phyloP scores from a whole-genome alignment of 2,888 invertebrate genomes.

The Drosophila fulvimacula region DNA sequence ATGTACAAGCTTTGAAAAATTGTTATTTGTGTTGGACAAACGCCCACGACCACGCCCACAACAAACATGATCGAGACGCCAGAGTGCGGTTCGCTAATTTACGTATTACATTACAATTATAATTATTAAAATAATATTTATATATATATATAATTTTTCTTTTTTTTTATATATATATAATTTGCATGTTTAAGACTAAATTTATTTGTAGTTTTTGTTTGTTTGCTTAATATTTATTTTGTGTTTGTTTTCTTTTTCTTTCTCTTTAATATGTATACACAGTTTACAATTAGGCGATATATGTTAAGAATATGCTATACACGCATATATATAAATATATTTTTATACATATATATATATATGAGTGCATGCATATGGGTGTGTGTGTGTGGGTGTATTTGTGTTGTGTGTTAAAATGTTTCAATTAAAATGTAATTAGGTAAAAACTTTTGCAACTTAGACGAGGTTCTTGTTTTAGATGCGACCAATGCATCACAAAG shows the following conservation, averaged over 20 bases:
- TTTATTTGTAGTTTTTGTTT: constrained; percentile 32
- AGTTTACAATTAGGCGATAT: constrained; percentile 51
- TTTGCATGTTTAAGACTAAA: constrained; percentile 44
- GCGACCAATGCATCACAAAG: constrained; percentile 83
- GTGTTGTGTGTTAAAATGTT: constrained; percentile 32
- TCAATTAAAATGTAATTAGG: constrained; percentile 50
- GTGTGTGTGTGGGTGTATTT: constrained; percentile 4
- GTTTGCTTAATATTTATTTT: constrained; percentile 35
- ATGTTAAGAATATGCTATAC: constrained; percentile 8
- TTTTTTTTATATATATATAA: neutral
- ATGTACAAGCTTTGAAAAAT: constrained; percentile 51
- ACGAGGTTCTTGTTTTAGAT: constrained; percentile 83
- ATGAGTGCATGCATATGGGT: constrained; percentile 8
- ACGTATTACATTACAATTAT: constrained; percentile 44
- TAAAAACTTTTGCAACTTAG: constrained; percentile 70
- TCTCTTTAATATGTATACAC: constrained; percentile 54
- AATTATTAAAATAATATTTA: constrained; percentile 22
- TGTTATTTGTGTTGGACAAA: constrained; percentile 32
- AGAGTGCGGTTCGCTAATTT: constrained; percentile 48
- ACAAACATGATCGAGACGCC: constrained; percentile 30
- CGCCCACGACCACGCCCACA: constrained; percentile 39
- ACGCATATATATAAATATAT: constrained; percentile 12
- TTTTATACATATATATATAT: constrained; percentile 11
- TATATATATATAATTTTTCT: neutral
- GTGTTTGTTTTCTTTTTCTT: constrained; percentile 6